Percentiles rank a stretch among this genome's conserved stretches.
phyloP scores from a whole-genome alignment of 2,888 invertebrate species.

The Agonopterix subpropinquella region DNA sequence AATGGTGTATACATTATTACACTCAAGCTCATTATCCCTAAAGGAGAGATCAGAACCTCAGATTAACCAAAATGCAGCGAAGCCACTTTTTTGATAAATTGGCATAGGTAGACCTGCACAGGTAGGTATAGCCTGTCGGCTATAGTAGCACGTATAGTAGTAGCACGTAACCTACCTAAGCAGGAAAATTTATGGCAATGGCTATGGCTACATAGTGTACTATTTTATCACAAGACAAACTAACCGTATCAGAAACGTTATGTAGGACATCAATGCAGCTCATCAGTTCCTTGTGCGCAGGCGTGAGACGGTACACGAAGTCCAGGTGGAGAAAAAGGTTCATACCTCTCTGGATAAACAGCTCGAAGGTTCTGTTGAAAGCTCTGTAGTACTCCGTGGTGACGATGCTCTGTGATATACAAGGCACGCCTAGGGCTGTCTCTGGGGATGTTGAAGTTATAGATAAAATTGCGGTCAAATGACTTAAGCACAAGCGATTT shows the following conservation, averaged over 20 bases:
- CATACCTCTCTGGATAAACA: constrained; percentile 33
- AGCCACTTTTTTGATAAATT: too few species aligned
- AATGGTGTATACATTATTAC: too few species aligned
- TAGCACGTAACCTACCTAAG: too few species aligned
- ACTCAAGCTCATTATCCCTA: too few species aligned
- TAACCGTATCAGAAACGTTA: constrained; percentile 41
- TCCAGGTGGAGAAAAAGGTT: constrained; percentile 41
- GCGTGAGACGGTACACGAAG: constrained; percentile 34
- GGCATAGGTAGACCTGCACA: too few species aligned
- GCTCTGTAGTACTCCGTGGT: constrained; percentile 42
- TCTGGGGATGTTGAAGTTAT: constrained; percentile 26
- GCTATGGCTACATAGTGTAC: too few species aligned
- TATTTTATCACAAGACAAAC: too few species aligned
- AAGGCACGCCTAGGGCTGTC: constrained; percentile 42
- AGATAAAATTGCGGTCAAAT: background rate
- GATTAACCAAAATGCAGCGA: too few species aligned
- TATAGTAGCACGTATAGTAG: too few species aligned
- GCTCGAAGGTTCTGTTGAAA: constrained; percentile 32
- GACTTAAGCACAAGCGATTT: too few species aligned
- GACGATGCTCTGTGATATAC: constrained; percentile 34
- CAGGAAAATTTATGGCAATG: background rate
- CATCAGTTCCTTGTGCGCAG: constrained; percentile 27
- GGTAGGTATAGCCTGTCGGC: too few species aligned
- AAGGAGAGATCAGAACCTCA: too few species aligned
- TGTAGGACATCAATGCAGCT: constrained; percentile 34